Evolutionary conservation across 2,113 vertebrate genomes (phyloP), one percentile per base, ranked within the genome.

Genomic region (Willisornis vidua): DNA sequence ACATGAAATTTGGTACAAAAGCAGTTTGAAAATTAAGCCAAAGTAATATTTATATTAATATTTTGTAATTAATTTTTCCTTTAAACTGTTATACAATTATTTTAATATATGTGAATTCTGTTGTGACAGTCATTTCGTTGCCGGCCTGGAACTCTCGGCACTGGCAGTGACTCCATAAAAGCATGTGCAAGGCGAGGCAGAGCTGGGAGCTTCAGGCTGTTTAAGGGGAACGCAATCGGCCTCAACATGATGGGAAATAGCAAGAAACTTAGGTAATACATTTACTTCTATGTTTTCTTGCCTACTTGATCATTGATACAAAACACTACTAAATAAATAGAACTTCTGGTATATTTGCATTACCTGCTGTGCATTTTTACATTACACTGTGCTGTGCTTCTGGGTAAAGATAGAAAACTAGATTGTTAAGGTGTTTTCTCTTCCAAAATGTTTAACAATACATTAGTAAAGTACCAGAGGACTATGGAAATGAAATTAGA

Each of bases 231-330:
- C 6, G 51, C 98, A 62, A 91, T 98, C 73, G 98, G 98, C 90
- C 96, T 99, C 95, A 98, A 97, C 98, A 98, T 98, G 98, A 97
- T 99, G 95, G 98, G 96, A 89, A 98, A 98, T 89, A 98, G 93
- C 95, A 99, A 98, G 96, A 98, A 98, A 93, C 93, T 98, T 96
- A 98, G 98, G 99, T 99, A 96, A 25, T 96, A 3, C 57, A 8
- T 74, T 71, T n/a, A 41, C 39, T 72, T 88, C 66, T 70, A 29
- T 39, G 15, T 48, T 67, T 85, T 37, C 62, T 63, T 90, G 31
- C n/a, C 39, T 84, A 14, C 25, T 82, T 33, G 39, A 9, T 74
- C 19, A 8, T 25, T 45, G 71, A n/a, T 83, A 65, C 9, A 68
- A 45, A n/a, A 45, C 33, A 49, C 0, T 39, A 12, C 9, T 61